Percentiles rank a stretch among this genome's conserved stretches.
Conservation (phyloP, 2,888 invertebrate genomes). For the Melinaea menophilus region DNA sequence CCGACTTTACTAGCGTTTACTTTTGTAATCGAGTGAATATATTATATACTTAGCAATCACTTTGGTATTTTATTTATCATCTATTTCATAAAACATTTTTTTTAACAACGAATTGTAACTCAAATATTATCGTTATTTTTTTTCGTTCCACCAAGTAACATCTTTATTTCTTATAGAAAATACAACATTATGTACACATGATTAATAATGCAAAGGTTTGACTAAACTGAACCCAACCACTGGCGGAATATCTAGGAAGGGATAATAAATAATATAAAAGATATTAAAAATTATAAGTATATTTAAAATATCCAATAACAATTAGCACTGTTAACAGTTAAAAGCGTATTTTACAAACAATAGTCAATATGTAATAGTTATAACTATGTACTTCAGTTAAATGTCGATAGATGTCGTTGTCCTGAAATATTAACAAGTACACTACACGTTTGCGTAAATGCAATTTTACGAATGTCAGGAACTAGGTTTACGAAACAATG, state of each 20-base stretch:
- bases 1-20: constrained; percentile 43
- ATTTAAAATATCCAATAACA: constrained; percentile 54
- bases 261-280: constrained; percentile 22
- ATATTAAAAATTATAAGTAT: constrained; percentile 33
- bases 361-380: constrained; percentile 23
- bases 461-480: constrained; percentile 12
- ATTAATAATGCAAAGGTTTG: no score
- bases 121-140: no score
- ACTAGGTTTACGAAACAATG: neutral
- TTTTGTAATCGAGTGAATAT: constrained; percentile 31
- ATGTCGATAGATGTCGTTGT: constrained; percentile 19
- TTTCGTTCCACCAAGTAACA: no score
- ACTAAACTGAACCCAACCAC: no score
- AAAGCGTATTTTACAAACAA: constrained; percentile 59
- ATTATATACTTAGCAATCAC: constrained; percentile 1
- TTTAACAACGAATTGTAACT: neutral
- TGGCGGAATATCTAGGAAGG: neutral
- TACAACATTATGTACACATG: no score
- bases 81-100: neutral
- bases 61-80: neutral
- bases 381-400: neutral
- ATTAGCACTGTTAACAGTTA: constrained; percentile 55
- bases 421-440: neutral
- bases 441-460: constrained; percentile 1
- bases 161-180: no score